Conservation (phyloP, 2,113 vertebrate genomes). For the Benitochromis conjunctus region DNA sequence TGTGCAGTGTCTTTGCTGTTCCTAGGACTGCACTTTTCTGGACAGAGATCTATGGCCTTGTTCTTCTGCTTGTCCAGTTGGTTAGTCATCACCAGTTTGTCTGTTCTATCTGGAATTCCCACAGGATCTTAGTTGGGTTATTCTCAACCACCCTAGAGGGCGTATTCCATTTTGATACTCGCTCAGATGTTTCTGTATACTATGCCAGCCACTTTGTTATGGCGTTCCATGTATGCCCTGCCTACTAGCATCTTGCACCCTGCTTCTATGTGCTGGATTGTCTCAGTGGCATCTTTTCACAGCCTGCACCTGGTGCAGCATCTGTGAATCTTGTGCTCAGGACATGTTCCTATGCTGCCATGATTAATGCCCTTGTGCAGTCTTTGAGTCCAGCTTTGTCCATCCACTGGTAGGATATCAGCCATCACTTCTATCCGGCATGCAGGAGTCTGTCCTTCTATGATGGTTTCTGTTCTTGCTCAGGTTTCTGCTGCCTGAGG, state of each 20-base stretch:
- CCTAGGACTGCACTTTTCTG: background rate
- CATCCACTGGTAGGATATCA: background rate
- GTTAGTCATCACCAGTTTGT: background rate
- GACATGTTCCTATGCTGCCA: background rate
- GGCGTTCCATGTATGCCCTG: background rate
- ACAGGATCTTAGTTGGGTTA: background rate
- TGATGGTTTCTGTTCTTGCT: background rate
- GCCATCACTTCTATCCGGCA: background rate
- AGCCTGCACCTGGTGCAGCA: no score
- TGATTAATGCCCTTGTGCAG: background rate
- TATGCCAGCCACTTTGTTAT: background rate
- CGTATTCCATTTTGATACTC: background rate
- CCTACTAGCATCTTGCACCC: background rate
- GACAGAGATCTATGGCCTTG: background rate
- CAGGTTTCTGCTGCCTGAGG: background rate
- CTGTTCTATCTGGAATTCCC: background rate
- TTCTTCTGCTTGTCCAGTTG: background rate
- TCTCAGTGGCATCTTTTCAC: no score
- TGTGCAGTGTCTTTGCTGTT: background rate
- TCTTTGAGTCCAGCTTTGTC: background rate
- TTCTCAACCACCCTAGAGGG: background rate
- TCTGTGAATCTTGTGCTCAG: background rate
- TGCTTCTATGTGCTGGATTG: no score
- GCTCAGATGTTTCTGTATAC: background rate
- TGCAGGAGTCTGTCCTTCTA: background rate